Percentiles rank a stretch among this genome's conserved stretches.
phyloP scores from a whole-genome alignment of 1,140 invertebrate species.

The Anastatus disparis region DNA sequence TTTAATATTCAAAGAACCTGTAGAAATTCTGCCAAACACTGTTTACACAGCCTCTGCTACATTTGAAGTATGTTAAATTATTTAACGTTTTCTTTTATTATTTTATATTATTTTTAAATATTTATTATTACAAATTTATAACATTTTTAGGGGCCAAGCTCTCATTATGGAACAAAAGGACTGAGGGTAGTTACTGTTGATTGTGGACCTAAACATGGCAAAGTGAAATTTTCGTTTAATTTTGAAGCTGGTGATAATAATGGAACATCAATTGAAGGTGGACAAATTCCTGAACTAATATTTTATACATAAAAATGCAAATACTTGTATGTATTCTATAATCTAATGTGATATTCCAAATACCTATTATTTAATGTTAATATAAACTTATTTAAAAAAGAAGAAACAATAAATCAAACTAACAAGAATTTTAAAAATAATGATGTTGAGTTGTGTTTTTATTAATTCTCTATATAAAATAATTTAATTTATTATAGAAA shows the following conservation, averaged over 20 bases:
- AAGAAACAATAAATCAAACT: conserved; percentile 31
- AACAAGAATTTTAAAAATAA: conserved; percentile 31
- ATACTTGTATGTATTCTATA: neutral
- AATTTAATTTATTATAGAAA: conserved; percentile 30
- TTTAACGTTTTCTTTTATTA: too few relatives aligned
- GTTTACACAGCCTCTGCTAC: conserved; percentile 87
- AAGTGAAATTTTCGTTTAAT: conserved; percentile 86
- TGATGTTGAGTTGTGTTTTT: conserved; percentile 8
- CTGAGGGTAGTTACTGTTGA: conserved; percentile 81
- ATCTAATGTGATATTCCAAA: conserved; percentile 32
- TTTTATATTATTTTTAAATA: too few relatives aligned
- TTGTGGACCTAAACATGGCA: conserved; percentile 75
- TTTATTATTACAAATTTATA: too few relatives aligned
- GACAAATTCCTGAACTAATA: conserved; percentile 90
- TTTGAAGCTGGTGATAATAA: conserved; percentile 90
- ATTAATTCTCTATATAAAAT: conserved; percentile 10
- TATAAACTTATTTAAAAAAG: conserved; percentile 26
- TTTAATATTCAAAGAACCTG: conserved; percentile 90
- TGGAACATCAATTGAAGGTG: conserved; percentile 90
- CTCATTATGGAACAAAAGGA: conserved; percentile 88
- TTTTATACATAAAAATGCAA: conserved; percentile 75
- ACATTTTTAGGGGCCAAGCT: conserved; percentile 82
- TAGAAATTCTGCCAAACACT: conserved; percentile 83
- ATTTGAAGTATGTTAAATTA: conserved; percentile 73
- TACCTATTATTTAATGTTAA: conserved; percentile 26